Base-by-base conservation (phyloP, 2,113 vertebrate species). In the Ictalurus furcatus region DNA sequence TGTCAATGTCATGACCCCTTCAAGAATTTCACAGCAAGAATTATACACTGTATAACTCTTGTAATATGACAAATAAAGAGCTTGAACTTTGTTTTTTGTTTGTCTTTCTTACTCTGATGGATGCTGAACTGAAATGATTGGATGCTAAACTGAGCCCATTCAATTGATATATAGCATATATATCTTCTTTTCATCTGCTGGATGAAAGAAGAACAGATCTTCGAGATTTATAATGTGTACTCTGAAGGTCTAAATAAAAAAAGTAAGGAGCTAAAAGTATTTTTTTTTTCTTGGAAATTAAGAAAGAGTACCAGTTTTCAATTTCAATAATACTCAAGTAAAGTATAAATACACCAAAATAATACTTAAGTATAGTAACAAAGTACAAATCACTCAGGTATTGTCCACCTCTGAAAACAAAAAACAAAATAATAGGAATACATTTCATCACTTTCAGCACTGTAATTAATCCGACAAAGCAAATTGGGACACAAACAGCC, bases 391-490 rank as follows among this genome's bases (percentile, higher is more conserved):
- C 40, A 37, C 30, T 17, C 69, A 34, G 30, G 30, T 17, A 34
- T 21, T 37, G 21, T 71, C 16, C 12, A 34, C 30, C 71, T 19
- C 71, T 37, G 1, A 71, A 71, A 48, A 25, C 40, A 48, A 28
- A 28, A 5, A 44, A 44, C 71, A 74, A 80, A 65, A 28, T 40
- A 61, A 37, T 13, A 37, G 30, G 2, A 34, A 37, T 40, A 9
- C 2, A 30, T 12, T 65, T 28, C 48, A 34, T n/a, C 54, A 28
- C 34, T 13, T 65, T 65, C 16, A 48, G 63, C 28, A 91, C 28
- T 88, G 52, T 83, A 59, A 69, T 59, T n/a, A 58, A 71, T 88
- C 81, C 85, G 44, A 34, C 52, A 85, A 52, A 82, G 21, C 63
- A 80, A 81, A 86, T 65, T 34, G 6, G 11, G 14, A 63, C 34